Evolutionary conservation across 1,140 invertebrate genomes (phyloP), one percentile per base, ranked within the genome.

Genomic region (Papilio aristodemus): DNA sequence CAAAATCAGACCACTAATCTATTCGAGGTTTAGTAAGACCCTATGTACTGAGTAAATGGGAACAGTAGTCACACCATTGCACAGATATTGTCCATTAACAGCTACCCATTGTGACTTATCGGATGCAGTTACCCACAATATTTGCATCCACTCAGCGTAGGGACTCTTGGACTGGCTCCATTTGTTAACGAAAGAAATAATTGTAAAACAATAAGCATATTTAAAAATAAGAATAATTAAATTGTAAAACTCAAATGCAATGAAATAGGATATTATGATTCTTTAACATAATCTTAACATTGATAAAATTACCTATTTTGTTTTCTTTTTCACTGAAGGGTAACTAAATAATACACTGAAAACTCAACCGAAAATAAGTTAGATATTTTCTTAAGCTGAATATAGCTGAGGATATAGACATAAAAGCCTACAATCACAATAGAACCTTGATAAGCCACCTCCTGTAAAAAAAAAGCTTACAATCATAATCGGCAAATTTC

Each of bases 1-100:
- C 68, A 77, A 72, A 68, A 70, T 74, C 59, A 58, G 71, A 74
- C 71, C 72, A 76, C 69, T 60, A 59, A 71, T 54, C 43, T 50
- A 66, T 66, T 66, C 63, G 63, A 66, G 63, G 25, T 50, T 66
- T 25, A 19, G 13, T 46, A 14, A n/a, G n/a, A n/a, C n/a, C n/a
- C n/a, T n/a, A n/a, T n/a, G n/a, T n/a, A n/a, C n/a, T n/a, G n/a
- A n/a, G n/a, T n/a, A n/a, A n/a, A n/a, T n/a, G n/a, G n/a, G n/a
- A n/a, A n/a, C n/a, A n/a, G n/a, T n/a, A n/a, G n/a, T n/a, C n/a
- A n/a, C n/a, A n/a, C n/a, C n/a, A n/a, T n/a, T n/a, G n/a, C n/a
- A n/a, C n/a, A n/a, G n/a, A n/a, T n/a, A n/a, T n/a, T n/a, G n/a
- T n/a, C n/a, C n/a, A n/a, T n/a, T n/a, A n/a, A n/a, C n/a, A n/a